A percentile compares a stretch with the other conserved stretches of the same genome.
Evolutionary conservation across 2,888 invertebrate genomes (phyloP).

Genomic region (Chloromyia formosa): DNA sequence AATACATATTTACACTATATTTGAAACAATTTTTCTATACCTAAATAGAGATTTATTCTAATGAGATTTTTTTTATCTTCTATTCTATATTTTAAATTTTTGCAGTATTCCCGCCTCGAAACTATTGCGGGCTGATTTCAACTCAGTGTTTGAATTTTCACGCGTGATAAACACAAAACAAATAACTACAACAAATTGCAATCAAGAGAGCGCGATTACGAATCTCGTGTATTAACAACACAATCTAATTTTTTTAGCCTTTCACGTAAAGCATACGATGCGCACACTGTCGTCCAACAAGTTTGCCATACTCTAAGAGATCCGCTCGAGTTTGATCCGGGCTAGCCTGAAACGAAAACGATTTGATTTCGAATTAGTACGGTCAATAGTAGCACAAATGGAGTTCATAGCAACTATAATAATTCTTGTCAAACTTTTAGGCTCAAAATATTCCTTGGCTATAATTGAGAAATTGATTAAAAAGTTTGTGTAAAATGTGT

Average conservation of each 20-base stretch:
- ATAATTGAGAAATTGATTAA: constrained; percentile 15
- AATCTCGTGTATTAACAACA: too few species aligned
- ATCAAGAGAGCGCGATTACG: not conserved
- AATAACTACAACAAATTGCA: not conserved
- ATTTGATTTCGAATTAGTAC: too few species aligned
- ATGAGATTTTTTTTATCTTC: too few species aligned
- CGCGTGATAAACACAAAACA: not conserved
- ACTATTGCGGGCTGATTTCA: too few species aligned
- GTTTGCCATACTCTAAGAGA: constrained; percentile 59
- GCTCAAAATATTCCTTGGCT: constrained; percentile 15
- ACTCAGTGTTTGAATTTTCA: too few species aligned
- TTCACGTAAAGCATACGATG: constrained; percentile 56
- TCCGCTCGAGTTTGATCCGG: constrained; percentile 52
- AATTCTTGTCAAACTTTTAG: constrained; percentile 11
- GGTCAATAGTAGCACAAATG: not conserved
- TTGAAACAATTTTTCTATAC: too few species aligned
- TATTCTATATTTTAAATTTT: too few species aligned
- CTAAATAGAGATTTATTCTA: too few species aligned
- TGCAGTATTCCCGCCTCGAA: too few species aligned
- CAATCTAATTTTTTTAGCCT: not conserved
- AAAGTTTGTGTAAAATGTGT: constrained; percentile 4
- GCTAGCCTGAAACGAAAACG: constrained; percentile 54
- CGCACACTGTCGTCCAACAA: constrained; percentile 61
- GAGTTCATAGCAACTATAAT: not conserved
- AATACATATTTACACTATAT: too few species aligned